Base-by-base conservation (phyloP, 2,888 invertebrate species). In the Trissolcus japonicus region DNA sequence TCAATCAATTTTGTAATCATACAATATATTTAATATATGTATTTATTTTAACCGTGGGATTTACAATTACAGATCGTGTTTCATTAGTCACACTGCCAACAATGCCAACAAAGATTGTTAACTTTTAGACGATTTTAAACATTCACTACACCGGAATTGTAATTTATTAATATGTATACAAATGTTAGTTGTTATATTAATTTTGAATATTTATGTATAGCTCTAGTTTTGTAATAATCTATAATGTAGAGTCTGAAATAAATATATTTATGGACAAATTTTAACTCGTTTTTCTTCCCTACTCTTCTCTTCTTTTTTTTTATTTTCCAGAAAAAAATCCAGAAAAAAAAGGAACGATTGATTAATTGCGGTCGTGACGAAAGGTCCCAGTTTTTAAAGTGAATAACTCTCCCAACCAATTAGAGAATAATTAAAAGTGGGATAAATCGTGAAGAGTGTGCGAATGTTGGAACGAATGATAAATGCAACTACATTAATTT, bases 181-280 rank as follows among this genome's bases (percentile, higher is more conserved):
- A 66, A 6, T 11, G 17, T 56, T 17, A 41, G 16, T 46, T 66
- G 35, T 60, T 53, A 60, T 40, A 6, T 46, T 21, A 63, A 65
- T 48, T 41, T 53, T 53, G 17, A n/a, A 46, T 74, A 74, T 75
- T 68, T 75, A 59, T 75, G 67, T 29, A 56, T 41, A 56, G 61
- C 56, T 62, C 57, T 63, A 63, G 63, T 74, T 74, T 56, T 62
- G 55, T 73, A 66, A 14, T 16, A 46, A 62, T 53, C 60, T 46
- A 53, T 6, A 41, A 35, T 68, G 57, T 57, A 74, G 67, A 62
- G 67, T 57, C 35, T 67, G 55, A 67, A 74, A 68, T 67, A 74
- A 53, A 73, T 62, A 62, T 74, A 74, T 74, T 74, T 74, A 67
- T 74, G 25, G 35, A 35, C 1, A 61, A 54, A 48, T 41, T n/a